Conservation (phyloP, 2,888 invertebrate species). For the Latrodectus hesperus region DNA sequence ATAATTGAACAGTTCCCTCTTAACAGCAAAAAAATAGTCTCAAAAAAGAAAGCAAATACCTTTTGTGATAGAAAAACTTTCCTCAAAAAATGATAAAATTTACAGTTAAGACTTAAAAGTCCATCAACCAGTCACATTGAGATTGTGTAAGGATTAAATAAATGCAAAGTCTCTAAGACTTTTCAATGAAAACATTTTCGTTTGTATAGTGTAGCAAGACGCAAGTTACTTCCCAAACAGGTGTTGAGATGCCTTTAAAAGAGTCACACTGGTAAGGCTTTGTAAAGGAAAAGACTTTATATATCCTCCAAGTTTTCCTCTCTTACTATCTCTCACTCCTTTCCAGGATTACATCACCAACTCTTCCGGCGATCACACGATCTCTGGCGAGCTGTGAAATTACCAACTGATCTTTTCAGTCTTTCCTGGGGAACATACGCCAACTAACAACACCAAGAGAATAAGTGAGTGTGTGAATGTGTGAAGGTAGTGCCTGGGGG, state of each 20-base stretch:
- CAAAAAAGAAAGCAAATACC: too few species aligned
- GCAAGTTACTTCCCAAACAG: neutral
- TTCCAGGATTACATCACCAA: constrained; percentile 16
- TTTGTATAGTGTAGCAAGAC: neutral
- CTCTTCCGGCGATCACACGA: constrained; percentile 21
- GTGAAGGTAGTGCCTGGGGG: constrained; percentile 8
- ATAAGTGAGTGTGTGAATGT: neutral
- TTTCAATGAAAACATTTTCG: too few species aligned
- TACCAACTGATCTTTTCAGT: constrained; percentile 64
- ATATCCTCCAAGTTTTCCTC: constrained; percentile 12
- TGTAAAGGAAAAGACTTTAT: constrained; percentile 27
- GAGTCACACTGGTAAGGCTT: neutral
- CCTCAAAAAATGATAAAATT: too few species aligned
- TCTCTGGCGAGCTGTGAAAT: constrained; percentile 67
- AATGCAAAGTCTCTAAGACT: too few species aligned
- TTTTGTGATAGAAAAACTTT: too few species aligned
- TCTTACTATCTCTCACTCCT: constrained; percentile 1
- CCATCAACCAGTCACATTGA: too few species aligned
- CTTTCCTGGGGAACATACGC: neutral
- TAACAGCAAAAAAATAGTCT: too few species aligned
- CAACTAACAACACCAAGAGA: constrained; percentile 26
- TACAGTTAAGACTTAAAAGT: too few species aligned
- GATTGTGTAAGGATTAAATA: too few species aligned
- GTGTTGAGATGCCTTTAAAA: neutral
- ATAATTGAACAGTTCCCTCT: too few species aligned